These are phyloP conservation scores for Myoxocephalus aenaeus DNA, from an alignment of 2,797 vertebrate species.

Conservation along the genomic window DNA sequence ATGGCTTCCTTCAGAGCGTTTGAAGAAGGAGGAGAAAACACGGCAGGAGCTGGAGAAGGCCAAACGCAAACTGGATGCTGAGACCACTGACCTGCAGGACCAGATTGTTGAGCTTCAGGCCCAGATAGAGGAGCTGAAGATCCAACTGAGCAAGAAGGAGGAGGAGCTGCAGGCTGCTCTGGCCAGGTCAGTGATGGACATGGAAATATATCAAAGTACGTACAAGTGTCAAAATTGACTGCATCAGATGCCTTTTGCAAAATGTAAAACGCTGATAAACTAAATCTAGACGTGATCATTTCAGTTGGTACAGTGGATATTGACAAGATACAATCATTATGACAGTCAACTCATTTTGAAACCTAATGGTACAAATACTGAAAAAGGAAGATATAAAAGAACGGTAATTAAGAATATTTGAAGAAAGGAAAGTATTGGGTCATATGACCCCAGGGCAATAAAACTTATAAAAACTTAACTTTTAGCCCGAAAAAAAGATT, in stretches of 20 bases:
- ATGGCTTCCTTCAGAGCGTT: slow-evolving; percentile 84
- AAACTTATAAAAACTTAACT: neutral
- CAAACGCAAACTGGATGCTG: slow-evolving; percentile 96
- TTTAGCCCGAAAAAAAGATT: neutral
- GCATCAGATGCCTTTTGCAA: neutral
- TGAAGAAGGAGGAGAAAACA: slow-evolving; percentile 98
- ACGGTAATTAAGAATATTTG: neutral
- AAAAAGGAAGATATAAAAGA: neutral
- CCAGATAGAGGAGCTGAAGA: slow-evolving; percentile 96
- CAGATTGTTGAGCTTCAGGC: slow-evolving; percentile 97
- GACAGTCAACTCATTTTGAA: neutral
- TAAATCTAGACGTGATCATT: neutral
- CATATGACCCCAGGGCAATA: neutral
- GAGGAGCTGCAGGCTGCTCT: slow-evolving; percentile 93
- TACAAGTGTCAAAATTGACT: neutral
- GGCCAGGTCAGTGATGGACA: slow-evolving; percentile 72
- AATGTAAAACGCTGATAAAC: neutral
- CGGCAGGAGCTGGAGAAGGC: slow-evolving; percentile 97
- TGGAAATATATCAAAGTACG: neutral
- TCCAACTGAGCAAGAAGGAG: slow-evolving; percentile 94
- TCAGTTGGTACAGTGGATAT: neutral
- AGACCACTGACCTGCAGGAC: slow-evolving; percentile 96
- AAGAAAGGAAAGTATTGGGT: neutral
- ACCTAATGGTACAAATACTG: neutral
- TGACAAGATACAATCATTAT: neutral